phyloP scores from a whole-genome alignment of 2,888 invertebrate species.

The Drepanosiphum platanoidis region DNA sequence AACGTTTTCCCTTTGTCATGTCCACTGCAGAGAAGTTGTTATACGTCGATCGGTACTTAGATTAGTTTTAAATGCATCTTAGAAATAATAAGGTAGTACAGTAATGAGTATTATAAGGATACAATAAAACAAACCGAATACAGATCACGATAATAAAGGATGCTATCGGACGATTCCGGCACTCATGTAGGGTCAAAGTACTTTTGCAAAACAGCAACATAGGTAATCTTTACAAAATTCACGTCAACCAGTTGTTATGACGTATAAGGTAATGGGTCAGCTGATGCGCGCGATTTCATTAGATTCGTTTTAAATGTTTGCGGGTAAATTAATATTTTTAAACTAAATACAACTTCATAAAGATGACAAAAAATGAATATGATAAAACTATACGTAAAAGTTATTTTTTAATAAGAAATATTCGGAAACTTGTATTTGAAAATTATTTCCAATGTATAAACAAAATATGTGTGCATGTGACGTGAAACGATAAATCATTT shows the following conservation, averaged over 20 bases:
- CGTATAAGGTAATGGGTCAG: neutral
- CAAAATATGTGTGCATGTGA: neutral
- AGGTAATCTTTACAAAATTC: neutral
- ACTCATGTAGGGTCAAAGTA: neutral
- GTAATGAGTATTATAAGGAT: too few species aligned
- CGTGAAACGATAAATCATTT: conserved; percentile 40
- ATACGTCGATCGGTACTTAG: too few species aligned
- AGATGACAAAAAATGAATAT: neutral
- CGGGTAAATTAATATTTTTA: too few species aligned
- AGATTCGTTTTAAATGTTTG: too few species aligned
- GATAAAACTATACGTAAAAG: neutral
- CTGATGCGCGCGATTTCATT: too few species aligned
- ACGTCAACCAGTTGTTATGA: neutral
- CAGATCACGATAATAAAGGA: too few species aligned
- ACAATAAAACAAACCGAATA: too few species aligned
- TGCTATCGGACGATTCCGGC: too few species aligned
- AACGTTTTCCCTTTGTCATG: too few species aligned
- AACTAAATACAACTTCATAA: neutral
- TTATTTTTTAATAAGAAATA: neutral
- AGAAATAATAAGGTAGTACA: too few species aligned
- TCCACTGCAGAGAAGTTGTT: too few species aligned
- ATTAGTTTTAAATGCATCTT: too few species aligned
- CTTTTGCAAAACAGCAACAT: neutral
- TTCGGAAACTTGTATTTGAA: neutral
- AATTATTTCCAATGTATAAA: neutral